Evolutionary conservation across 2,888 invertebrate species (phyloP).

Genomic region (Pyrgus malvae): DNA sequence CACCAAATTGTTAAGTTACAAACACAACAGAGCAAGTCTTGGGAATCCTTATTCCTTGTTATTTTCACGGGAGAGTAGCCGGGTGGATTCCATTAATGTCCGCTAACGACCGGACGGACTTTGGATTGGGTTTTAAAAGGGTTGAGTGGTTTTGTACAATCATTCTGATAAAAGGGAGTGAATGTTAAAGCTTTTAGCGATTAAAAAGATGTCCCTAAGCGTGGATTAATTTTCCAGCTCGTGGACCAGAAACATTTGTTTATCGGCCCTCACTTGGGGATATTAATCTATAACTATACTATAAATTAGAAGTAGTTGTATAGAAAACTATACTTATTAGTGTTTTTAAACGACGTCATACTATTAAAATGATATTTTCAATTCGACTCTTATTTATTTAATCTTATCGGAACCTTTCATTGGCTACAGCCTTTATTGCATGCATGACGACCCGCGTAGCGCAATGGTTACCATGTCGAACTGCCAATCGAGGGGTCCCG

Average conservation of each 20-base stretch:
- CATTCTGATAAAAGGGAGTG: slow-evolving; percentile 75
- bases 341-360: too few species aligned
- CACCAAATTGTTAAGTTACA: slow-evolving; percentile 41
- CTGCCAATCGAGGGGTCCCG: too few species aligned
- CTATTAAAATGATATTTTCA: too few species aligned
- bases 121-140: slow-evolving; percentile 79
- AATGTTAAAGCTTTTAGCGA: slow-evolving; percentile 75
- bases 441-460: too few species aligned
- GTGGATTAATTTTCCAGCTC: slow-evolving; percentile 55
- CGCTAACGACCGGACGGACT: slow-evolving; percentile 80
- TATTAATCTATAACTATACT: too few species aligned
- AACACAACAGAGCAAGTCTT: slow-evolving; percentile 58
- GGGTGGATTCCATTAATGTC: slow-evolving; percentile 79
- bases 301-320: too few species aligned
- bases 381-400: too few species aligned
- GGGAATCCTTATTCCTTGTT: slow-evolving; percentile 66
- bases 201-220: slow-evolving; percentile 69
- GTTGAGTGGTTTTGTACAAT: slow-evolving; percentile 81
- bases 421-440: too few species aligned
- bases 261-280: slow-evolving; percentile 32
- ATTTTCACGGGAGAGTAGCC: slow-evolving; percentile 74
- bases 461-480: too few species aligned
- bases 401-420: too few species aligned
- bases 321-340: too few species aligned
- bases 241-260: slow-evolving; percentile 52